These are phyloP conservation scores for Papilio protenor DNA, from an alignment of 2,888 invertebrate genomes.

Conservation along the genomic window DNA sequence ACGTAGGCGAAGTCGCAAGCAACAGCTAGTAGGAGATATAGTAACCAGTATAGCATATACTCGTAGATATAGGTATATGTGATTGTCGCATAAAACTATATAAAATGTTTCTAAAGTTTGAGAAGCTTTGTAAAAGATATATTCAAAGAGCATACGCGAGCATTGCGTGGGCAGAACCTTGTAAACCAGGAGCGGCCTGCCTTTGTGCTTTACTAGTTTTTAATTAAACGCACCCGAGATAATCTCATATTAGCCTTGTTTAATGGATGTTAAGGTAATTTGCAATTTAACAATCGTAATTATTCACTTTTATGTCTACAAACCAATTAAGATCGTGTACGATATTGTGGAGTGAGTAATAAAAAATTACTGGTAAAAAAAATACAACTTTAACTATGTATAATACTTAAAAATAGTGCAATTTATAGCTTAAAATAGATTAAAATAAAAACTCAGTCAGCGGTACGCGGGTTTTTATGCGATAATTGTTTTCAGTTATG, in stretches of 20 bases:
- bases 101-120: constrained; percentile 8
- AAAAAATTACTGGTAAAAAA: neutral
- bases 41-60: no score
- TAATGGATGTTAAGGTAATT: constrained; percentile 31
- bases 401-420: no score
- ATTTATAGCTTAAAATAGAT: no score
- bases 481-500: neutral
- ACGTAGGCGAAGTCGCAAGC: no score
- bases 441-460: no score
- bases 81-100: neutral
- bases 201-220: constrained; percentile 53
- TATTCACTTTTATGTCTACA: constrained; percentile 34
- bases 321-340: constrained; percentile 21
- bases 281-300: constrained; percentile 34
- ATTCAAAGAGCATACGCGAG: constrained; percentile 45
- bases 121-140: constrained; percentile 23
- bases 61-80: no score
- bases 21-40: no score
- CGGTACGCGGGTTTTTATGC: no score
- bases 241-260: constrained; percentile 28
- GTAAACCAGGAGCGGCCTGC: constrained; percentile 51
- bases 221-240: constrained; percentile 47
- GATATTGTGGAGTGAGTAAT: constrained; percentile 9
- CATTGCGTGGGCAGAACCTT: constrained; percentile 56
- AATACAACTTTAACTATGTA: no score